phyloP scores from a whole-genome alignment of 2,888 invertebrate species.

The Tachina fera region DNA sequence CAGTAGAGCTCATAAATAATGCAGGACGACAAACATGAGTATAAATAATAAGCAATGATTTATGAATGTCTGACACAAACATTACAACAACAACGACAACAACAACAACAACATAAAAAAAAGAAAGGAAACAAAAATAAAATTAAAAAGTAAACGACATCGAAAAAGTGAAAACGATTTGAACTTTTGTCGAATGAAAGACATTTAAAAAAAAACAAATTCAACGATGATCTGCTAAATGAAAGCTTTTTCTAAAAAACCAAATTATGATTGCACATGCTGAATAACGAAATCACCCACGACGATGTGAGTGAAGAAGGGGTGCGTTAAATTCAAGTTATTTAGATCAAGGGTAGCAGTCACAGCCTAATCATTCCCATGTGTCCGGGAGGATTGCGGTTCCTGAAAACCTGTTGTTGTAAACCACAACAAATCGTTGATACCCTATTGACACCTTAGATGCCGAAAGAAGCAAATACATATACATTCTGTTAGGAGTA shows the following conservation, averaged over 20 bases:
- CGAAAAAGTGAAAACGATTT: slow-evolving; percentile 42
- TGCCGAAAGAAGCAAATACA: too few relatives aligned
- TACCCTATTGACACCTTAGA: too few relatives aligned
- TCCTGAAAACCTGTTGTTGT: too few relatives aligned
- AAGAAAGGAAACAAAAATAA: slow-evolving; percentile 1
- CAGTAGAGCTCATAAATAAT: slow-evolving; percentile 66
- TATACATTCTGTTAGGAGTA: too few relatives aligned
- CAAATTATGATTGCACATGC: slow-evolving; percentile 42
- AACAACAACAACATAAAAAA: background rate
- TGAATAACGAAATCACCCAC: slow-evolving; percentile 7
- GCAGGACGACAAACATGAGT: slow-evolving; percentile 67
- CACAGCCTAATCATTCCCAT: background rate
- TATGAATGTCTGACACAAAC: slow-evolving; percentile 66
- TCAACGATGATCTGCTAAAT: slow-evolving; percentile 21
- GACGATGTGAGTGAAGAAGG: background rate
- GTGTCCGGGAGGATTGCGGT: background rate
- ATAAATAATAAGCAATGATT: slow-evolving; percentile 67
- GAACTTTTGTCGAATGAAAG: slow-evolving; percentile 17
- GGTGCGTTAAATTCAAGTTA: too few relatives aligned
- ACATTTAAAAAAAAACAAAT: slow-evolving; percentile 7
- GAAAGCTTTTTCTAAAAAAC: background rate
- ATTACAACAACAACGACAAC: slow-evolving; percentile 33
- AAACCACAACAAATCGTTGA: too few relatives aligned
- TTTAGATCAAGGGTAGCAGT: background rate
- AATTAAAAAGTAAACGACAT: background rate